Conservation (phyloP, 2,797 vertebrate genomes). For the Sebastes miniatus region DNA sequence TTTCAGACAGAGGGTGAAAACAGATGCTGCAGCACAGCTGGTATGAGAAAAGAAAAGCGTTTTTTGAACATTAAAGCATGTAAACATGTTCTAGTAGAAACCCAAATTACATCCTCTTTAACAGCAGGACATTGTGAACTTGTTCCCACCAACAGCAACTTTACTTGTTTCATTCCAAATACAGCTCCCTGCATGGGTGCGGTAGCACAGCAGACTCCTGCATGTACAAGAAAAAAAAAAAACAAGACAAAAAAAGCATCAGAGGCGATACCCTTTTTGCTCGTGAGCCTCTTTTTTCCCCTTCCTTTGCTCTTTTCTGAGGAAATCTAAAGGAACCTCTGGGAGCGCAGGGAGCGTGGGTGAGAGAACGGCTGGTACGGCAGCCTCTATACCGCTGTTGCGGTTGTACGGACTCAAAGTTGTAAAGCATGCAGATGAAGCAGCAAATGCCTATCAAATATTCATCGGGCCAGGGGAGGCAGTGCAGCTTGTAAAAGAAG, state of each 20-base stretch:
- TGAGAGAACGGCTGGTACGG: constrained; percentile 34
- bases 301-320: constrained; percentile 10
- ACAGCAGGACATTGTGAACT: background rate
- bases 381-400: constrained; percentile 40
- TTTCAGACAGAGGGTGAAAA: too few species aligned
- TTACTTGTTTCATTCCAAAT: background rate
- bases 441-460: constrained; percentile 76
- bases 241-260: background rate
- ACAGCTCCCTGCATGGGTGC: background rate
- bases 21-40: too few species aligned
- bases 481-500: constrained; percentile 62
- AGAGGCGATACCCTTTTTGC: background rate
- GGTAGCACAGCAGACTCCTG: background rate
- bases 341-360: constrained; percentile 42
- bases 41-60: too few species aligned
- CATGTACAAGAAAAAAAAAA: background rate
- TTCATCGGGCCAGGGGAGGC: constrained; percentile 70
- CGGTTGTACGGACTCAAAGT: constrained; percentile 44
- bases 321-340: constrained; percentile 47
- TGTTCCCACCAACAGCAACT: background rate
- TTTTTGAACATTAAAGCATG: too few species aligned
- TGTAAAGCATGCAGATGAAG: constrained; percentile 78
- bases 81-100: too few species aligned
- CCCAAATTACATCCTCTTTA: too few species aligned
- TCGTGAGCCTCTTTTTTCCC: background rate